These are phyloP conservation scores for Nerophis ophidion DNA, from an alignment of 2,113 vertebrate genomes.

Conservation along the genomic window DNA sequence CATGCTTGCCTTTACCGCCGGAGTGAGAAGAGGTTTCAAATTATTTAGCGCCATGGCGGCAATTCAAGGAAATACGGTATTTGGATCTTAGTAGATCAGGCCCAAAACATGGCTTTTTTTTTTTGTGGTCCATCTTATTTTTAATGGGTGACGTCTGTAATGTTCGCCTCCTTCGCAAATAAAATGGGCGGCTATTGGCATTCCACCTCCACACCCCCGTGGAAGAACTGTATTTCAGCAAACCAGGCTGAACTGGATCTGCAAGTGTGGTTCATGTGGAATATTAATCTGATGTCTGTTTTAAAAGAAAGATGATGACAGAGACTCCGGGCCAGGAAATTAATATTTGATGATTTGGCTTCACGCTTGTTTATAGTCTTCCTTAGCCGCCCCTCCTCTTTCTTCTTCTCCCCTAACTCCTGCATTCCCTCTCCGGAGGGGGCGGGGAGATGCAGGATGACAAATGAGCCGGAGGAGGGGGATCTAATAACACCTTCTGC, in stretches of 20 bases:
- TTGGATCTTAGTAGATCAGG: no score
- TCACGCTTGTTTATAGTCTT: conserved; percentile 51
- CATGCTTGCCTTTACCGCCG: no score
- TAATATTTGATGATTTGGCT: conserved; percentile 48
- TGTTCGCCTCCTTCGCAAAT: neutral
- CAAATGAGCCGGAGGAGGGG: conserved; percentile 61
- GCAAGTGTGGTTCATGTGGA: neutral
- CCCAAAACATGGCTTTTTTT: no score
- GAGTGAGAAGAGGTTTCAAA: no score
- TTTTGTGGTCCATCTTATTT: no score
- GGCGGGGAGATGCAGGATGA: conserved; percentile 55
- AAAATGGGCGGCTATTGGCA: neutral
- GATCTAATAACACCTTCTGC: conserved; percentile 69
- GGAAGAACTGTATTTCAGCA: neutral
- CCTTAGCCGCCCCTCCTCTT: conserved; percentile 5
- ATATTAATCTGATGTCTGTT: conserved; percentile 31
- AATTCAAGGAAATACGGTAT: no score
- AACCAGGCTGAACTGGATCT: neutral
- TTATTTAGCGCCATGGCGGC: no score
- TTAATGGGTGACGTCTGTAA: neutral
- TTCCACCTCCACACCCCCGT: neutral
- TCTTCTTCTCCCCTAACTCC: conserved; percentile 33
- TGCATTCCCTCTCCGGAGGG: conserved; percentile 44
- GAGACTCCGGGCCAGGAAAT: conserved; percentile 40
- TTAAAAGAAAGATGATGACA: conserved; percentile 25